Evolutionary conservation across 2,113 vertebrate species (phyloP), one percentile per base, ranked within the genome.

Genomic region (Chaetodon auriga): DNA sequence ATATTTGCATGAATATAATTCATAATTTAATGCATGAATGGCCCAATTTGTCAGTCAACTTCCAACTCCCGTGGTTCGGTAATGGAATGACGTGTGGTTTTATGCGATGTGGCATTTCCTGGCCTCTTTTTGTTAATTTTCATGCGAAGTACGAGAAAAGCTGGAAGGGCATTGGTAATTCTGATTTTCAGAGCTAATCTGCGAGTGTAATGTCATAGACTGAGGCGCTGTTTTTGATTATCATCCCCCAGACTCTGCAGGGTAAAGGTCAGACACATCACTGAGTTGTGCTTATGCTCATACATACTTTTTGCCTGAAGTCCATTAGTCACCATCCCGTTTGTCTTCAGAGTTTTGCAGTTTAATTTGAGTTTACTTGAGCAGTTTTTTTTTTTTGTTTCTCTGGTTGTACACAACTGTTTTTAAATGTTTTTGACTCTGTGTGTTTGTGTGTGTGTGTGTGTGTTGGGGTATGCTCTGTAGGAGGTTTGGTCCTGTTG

Each of bases 401-500:
- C 18, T 63, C 6, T 73, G 53, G 19, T 36, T 38, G 41, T 55
- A 21, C 45, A 35, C 23, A 41, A 5, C 62, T 68, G 7, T 54
- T 10, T 62, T 63, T 41, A 41, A 48, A 57, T 79, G 30, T 68
- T 45, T 38, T 57, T 62, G 23, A 75, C n/a, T 49, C 49, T 68
- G 61, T 69, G 53, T 62, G 30, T 30, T 1, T 41, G 38, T 41
- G 38, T 41, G 38, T 41, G 38, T 41, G 38, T 80, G 55, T 81
- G 45, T 68, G 46, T 80, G 46, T 53, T 65, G 13, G 58, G 23
- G 6, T 83, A 5, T 36, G 8, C 58, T 60, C 43, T 81, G 30
- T 75, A 99, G 98, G 98, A 99, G 92, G 98, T 99, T 7, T 99
- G 98, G 98, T 99, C 98, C 8, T 99, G 98, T 75, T 99, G 98